Base-by-base conservation (phyloP, 2,888 invertebrate species). In the Gandaritis pyraliata region DNA sequence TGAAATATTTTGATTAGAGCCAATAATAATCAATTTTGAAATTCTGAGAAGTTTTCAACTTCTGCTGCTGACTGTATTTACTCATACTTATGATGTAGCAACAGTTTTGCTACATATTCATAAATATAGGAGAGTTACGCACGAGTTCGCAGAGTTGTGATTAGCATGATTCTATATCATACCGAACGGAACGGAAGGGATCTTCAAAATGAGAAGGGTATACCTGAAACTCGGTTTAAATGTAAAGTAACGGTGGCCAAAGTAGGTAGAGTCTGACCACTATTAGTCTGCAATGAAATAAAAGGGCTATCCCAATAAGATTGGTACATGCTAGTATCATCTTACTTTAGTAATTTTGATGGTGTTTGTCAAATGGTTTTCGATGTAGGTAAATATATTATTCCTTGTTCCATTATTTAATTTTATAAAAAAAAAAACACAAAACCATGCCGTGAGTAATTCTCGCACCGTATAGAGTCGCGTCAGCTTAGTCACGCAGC, bases 1-100 rank as follows among this genome's bases (percentile, higher is more conserved):
- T n/a, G n/a, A n/a, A 23, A 23, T 1, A 23, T 1, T 23, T 23
- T 2, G 23, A 23, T 23, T 23, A 23, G 23, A 23, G 5, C 2
- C 23, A 23, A 23, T 6, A n/a, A n/a, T 23, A 23, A 23, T 0
- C 23, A 23, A 23, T 23, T 23, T 23, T 1, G 6, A 23, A 23
- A 23, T 23, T 23, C 23, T 23, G 5, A 23, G 6, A 23, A 23
- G 23, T 23, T 3, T 5, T 23, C 23, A 1, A 6, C 23, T 23
- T 23, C 23, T 23, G 23, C 23, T 8, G 10, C 6, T 33, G 33
- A 33, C 10, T 33, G 33, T 33, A 33, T 8, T 11, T 56, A 29
- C 33, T 51, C 39, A 53, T 49, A 23, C 54, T 48, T 61, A 23
- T 53, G 33, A 56, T 50, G 56, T 61, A 61, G 58, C 49, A 58